A percentile compares a stretch with the other conserved stretches of the same genome.
Conservation (phyloP, 2,113 vertebrate genomes). For the Sorex araneus region DNA sequence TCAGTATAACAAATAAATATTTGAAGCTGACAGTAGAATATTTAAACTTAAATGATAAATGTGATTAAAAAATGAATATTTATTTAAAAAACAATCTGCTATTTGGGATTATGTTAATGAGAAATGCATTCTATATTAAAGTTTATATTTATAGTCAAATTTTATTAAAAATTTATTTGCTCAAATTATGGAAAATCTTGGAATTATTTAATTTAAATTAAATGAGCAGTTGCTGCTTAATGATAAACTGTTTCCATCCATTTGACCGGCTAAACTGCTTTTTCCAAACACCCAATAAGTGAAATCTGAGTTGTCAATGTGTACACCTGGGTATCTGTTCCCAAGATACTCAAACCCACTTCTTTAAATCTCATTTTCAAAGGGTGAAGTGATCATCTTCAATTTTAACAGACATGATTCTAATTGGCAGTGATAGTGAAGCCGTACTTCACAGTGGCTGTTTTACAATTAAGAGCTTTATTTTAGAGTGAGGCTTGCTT, state of each 20-base stretch:
- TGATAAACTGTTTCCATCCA: background rate
- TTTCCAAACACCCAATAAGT: conserved; percentile 8
- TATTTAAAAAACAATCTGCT: conserved; percentile 48
- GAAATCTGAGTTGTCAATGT: conserved; percentile 39
- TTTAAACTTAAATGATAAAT: conserved; percentile 44
- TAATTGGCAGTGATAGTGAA: background rate
- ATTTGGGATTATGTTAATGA: conserved; percentile 34
- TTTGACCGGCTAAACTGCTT: background rate
- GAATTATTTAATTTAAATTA: conserved; percentile 62
- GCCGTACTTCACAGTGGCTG: background rate
- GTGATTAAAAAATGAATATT: conserved; percentile 52
- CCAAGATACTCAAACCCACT: background rate
- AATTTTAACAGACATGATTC: background rate
- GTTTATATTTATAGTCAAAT: conserved; percentile 66
- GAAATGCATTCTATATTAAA: conserved; percentile 71
- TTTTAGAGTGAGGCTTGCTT: background rate
- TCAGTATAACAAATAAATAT: background rate
- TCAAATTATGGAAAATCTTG: conserved; percentile 70
- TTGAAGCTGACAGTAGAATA: background rate
- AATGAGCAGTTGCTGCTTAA: conserved; percentile 46
- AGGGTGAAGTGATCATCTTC: background rate
- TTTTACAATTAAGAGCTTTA: background rate
- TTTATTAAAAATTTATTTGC: conserved; percentile 72
- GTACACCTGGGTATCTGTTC: conserved; percentile 38
- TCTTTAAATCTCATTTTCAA: background rate